Percentiles rank a stretch among this genome's conserved stretches.
These are phyloP conservation scores for Lucilia cuprina DNA, from an alignment of 1,140 invertebrate genomes.

Conservation along the genomic window DNA sequence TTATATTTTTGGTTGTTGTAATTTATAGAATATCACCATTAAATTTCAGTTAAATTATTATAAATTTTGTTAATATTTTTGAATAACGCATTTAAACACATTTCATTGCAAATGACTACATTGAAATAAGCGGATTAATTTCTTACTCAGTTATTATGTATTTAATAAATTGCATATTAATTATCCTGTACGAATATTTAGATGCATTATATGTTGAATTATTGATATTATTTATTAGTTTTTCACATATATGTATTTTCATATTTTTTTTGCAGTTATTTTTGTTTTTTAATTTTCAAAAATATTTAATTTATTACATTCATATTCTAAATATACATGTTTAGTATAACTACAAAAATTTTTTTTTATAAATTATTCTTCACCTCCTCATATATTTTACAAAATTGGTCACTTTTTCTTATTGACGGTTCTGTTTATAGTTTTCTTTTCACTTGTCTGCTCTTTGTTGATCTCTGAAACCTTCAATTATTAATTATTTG, in stretches of 20 bases:
- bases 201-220: neutral
- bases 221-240: neutral
- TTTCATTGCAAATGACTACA: neutral
- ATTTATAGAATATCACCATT: conserved; percentile 31
- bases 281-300: neutral
- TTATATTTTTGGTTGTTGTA: neutral
- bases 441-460: neutral
- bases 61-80: neutral
- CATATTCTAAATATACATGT: neutral
- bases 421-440: neutral
- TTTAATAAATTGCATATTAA: too few species aligned
- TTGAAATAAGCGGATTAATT: neutral
- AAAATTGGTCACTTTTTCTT: neutral
- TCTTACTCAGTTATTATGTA: too few species aligned
- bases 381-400: neutral
- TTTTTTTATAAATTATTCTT: neutral
- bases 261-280: neutral
- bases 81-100: neutral
- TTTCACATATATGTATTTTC: neutral
- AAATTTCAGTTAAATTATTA: conserved; percentile 27
- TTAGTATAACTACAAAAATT: neutral
- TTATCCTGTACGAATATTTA: neutral
- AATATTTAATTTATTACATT: neutral
- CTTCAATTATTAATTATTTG: neutral
- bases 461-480: conserved; percentile 4